Evolutionary conservation across 2,797 vertebrate species (phyloP).

Genomic region (Takifugu rubripes): DNA sequence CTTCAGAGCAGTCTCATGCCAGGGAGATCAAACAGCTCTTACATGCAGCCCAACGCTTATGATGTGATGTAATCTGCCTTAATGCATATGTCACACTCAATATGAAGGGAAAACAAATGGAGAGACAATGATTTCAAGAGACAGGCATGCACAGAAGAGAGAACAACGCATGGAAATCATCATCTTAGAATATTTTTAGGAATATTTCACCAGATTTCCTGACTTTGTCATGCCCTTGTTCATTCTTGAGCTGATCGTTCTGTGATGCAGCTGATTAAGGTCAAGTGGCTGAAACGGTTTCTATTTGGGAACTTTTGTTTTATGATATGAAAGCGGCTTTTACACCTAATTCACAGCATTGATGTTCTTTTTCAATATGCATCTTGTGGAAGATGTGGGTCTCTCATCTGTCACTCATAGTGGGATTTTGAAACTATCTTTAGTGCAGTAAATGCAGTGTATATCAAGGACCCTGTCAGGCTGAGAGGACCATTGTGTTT

Average conservation of each 20-base stretch:
- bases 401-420: conserved; percentile 25
- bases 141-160: not conserved
- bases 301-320: conserved; percentile 33
- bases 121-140: not conserved
- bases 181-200: not conserved
- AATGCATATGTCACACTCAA: not conserved
- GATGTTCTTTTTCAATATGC: conserved; percentile 22
- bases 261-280: conserved; percentile 26
- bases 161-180: not conserved
- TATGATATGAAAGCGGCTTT: conserved; percentile 37
- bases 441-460: conserved; percentile 45
- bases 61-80: conserved; percentile 1
- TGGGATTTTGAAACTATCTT: conserved; percentile 58
- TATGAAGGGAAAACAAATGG: not conserved
- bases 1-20: not conserved
- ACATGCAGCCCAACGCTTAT: not conserved
- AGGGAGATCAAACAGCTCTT: not conserved
- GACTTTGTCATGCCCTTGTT: not conserved
- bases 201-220: not conserved
- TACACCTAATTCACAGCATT: conserved; percentile 25
- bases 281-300: conserved; percentile 37
- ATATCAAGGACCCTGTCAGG: conserved; percentile 54
- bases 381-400: conserved; percentile 32
- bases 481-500: conserved; percentile 53
- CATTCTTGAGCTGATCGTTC: conserved; percentile 2